Base-by-base conservation (phyloP, 1,140 invertebrate species). In the Melipona quadrifasciata region DNA sequence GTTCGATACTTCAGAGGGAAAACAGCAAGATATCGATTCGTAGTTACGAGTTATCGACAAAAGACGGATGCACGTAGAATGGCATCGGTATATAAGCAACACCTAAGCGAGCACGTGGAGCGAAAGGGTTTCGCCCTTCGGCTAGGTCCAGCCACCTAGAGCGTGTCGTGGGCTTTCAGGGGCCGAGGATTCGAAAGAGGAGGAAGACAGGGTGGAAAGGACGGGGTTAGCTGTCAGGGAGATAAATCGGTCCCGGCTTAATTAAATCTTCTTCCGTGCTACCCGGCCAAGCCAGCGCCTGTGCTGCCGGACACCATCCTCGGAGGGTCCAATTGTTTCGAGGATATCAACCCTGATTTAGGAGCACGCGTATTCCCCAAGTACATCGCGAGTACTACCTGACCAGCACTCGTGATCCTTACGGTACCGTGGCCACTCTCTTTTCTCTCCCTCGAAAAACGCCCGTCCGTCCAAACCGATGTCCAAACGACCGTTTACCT, bases 251-350 rank as follows among this genome's bases (percentile, higher is more conserved):
- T 92, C 91, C 93, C 90, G 90, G 94, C 94, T 95, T 95, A 95
- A 95, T 95, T 95, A 95, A 95, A 95, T 95, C 94, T 95, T 95
- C 94, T 95, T 95, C 94, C 93, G 89, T 93, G 92, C 92, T 91
- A 91, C 90, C 84, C 86, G 80, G 78, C 77, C 71, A 82, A 86
- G 86, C 90, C 86, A 88, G 85, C 75, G 89, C 85, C 86, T 87
- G 39, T 47, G 90, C 90, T 85, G 88, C 87, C 80, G 84, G 89
- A 90, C 89, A 90, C 88, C 89, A 87, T 87, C 88, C 89, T 87
- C 88, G 91, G 93, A 93, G 92, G 91, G 91, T 93, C 89, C 93
- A 94, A 94, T 94, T 94, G 93, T 94, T 94, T 92, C 92, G 91
- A 93, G 90, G 93, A 94, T 94, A 94, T 94, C 93, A 93, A 92